Evolutionary conservation across 2,888 invertebrate genomes (phyloP), one percentile per base, ranked within the genome.

Genomic region (Habroteleia sp.): DNA sequence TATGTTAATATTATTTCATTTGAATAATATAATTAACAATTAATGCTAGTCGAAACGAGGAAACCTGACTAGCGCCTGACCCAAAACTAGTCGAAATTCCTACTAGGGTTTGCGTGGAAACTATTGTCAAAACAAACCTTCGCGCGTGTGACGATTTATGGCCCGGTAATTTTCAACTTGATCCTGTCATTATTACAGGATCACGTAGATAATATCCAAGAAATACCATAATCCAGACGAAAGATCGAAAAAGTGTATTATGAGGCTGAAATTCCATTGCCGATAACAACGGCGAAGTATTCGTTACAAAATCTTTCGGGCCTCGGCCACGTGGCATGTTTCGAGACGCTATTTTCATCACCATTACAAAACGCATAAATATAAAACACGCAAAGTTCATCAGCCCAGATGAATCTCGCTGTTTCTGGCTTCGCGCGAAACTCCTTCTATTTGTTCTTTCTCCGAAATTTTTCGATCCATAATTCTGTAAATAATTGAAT

Each of bases 301-400:
- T 72, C 79, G 72, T 48, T 63, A 74, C 78, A 35, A 79, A 81
- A 81, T 81, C 76, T 77, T 72, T 81, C 79, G 76, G 77, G 72
- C 66, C 69, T 72, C 6, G 3, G 62, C 66, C 77, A 48, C 62
- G 54, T 65, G 63, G 63, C 72, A 27, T 14, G 11, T 16, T 13
- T 48, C 29, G 6, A 52, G 7, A 23, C 31, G 29, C 11, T 27
- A 29, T 6, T 35, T 11, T 7, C 29, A n/a, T 4, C 6, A 1
- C 7, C 14, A 27, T 41, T 50, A 23, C n/a, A 16, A n/a, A 29
- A 20, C 23, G 41, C 20, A 17, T 42, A 6, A 42, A 23, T 27
- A 29, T 17, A 14, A 56, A 27, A 14, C 23, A 42, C 41, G 29
- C 44, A 11, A 42, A 33, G 33, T 58, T 23, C 33, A 3, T 16